Conservation (phyloP, 2,797 vertebrate species). For the Prunella strophiata region DNA sequence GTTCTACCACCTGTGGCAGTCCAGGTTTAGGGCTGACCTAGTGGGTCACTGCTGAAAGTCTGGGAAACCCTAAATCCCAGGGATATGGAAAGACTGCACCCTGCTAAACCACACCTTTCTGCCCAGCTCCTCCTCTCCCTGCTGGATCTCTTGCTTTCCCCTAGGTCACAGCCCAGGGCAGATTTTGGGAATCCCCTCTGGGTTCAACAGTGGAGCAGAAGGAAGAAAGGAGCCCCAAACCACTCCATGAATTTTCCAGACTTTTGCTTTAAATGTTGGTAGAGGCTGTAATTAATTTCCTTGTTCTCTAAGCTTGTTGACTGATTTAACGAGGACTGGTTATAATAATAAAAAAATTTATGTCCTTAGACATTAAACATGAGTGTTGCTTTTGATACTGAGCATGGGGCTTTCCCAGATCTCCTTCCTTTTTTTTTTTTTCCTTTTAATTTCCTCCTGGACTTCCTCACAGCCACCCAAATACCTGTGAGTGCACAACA, state of each 20-base stretch:
- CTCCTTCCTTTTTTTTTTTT: not conserved
- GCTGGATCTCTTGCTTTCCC: not conserved
- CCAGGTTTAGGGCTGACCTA: not conserved
- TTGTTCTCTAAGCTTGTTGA: not conserved
- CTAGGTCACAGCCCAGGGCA: not conserved
- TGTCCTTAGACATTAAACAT: not conserved
- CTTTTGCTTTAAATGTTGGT: not conserved
- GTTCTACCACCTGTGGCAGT: accelerated
- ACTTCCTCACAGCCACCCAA: not conserved
- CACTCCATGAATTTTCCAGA: not conserved
- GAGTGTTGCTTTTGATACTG: not conserved
- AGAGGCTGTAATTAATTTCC: conserved; percentile 26
- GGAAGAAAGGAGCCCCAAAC: not conserved
- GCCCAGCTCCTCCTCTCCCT: not conserved
- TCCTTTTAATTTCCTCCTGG: conserved; percentile 1
- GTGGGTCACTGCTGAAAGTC: not conserved
- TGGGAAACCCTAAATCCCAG: not conserved
- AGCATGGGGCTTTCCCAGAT: not conserved
- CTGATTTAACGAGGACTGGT: conserved; percentile 25
- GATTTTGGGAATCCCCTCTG: not conserved
- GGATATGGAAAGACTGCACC: too few species aligned
- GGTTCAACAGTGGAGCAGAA: not conserved
- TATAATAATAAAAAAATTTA: conserved; percentile 48
- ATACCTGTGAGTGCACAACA: not conserved
- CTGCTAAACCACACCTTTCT: not conserved